Evolutionary conservation across 2,888 invertebrate species (phyloP), one percentile per base, ranked within the genome.

Genomic region (Lithophane leautieri): DNA sequence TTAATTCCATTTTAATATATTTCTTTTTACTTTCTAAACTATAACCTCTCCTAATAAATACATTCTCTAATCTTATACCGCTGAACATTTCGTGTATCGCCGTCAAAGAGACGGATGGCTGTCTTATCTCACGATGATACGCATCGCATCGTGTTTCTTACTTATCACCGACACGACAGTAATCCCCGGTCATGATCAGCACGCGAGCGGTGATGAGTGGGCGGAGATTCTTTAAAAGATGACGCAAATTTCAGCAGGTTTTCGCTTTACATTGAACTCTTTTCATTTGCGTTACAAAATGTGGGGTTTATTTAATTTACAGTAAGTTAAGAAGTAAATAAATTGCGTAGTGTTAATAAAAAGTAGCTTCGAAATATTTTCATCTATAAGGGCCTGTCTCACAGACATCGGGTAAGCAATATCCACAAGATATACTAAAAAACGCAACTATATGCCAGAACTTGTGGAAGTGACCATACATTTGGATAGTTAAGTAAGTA

Each of bases 101-200:
- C 52, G 70, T 63, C 75, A 74, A 62, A 52, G 76, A 78, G 82
- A 86, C 65, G 65, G 73, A 88, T 79, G 42, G 78, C 61, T 65
- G 54, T 25, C 61, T 40, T 78, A 79, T 76, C 78, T 42, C 40
- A 25, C 22, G 34, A 50, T 63, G 72, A 81, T 87, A 76, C 62
- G 50, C 61, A 80, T 78, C 75, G 73, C 79, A 34, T 78, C 87
- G 87, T 88, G 79, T 78, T 76, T 82, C 86, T 87, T 73, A 25
- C 76, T 78, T 81, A 88, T 82, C 89, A 69, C 52, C 65, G 62
- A 70, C 75, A 60, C 65, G 71, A 56, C 70, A 70, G 77, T 63
- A 67, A 81, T 81, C 73, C 66, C 68, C 56, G 52, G 68, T 42
- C 75, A 65, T 73, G 73, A 60, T 66, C 70, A 61, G 52, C 86